These are phyloP conservation scores for Mus spretus DNA, from an alignment of 2,797 vertebrate genomes.

Conservation along the genomic window DNA sequence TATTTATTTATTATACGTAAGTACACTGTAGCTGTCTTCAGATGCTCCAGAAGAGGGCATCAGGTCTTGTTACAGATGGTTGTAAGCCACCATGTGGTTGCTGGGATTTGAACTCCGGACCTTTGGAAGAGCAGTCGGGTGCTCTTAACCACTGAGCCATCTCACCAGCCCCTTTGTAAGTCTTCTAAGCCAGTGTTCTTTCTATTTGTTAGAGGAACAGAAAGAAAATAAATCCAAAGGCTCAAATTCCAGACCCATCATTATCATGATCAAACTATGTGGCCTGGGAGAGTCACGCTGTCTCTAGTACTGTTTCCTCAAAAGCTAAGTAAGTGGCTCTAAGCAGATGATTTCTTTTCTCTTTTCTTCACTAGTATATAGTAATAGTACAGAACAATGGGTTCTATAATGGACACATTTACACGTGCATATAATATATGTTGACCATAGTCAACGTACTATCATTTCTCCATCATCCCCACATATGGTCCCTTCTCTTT, in stretches of 20 bases:
- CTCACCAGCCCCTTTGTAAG: too few relatives aligned
- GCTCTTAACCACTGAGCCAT: too few relatives aligned
- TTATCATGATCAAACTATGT: not conserved
- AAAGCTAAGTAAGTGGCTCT: slow-evolving; percentile 32
- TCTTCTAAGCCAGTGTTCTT: not conserved
- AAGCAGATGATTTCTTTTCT: slow-evolving; percentile 17
- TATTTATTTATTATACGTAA: too few relatives aligned
- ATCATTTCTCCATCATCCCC: not conserved
- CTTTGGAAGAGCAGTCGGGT: too few relatives aligned
- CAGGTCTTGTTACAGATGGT: too few relatives aligned
- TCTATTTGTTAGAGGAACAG: slow-evolving; percentile 19
- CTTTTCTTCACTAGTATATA: not conserved
- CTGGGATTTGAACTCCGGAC: too few relatives aligned
- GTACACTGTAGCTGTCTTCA: too few relatives aligned
- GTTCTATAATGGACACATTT: not conserved
- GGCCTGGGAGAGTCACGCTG: not conserved
- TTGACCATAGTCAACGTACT: not conserved
- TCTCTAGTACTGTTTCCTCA: not conserved
- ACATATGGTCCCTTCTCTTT: not conserved
- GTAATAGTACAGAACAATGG: not conserved
- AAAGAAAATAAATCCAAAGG: slow-evolving; percentile 1
- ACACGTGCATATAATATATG: not conserved
- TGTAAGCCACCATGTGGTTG: too few relatives aligned
- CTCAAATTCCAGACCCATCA: not conserved
- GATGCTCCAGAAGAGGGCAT: too few relatives aligned